Evolutionary conservation across 2,113 vertebrate species (phyloP), one percentile per base, ranked within the genome.

Genomic region (Collichthys lucidus): DNA sequence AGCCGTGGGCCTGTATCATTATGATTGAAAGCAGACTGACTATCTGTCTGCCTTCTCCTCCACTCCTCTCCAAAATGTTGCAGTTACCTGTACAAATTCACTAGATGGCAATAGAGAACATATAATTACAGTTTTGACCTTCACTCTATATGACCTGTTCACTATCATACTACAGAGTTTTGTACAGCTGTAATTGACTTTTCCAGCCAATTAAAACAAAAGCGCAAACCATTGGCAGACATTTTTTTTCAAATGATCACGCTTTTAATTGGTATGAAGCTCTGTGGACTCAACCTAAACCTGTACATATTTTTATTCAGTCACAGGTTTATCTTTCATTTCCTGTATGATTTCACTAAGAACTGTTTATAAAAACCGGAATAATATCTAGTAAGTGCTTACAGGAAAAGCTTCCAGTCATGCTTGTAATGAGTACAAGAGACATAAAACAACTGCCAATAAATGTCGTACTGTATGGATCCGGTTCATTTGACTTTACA

Each of bases 61-160:
- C 22, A 44, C 20, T 26, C 26, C 26, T 26, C 26, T 26, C 26
- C 11, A 4, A 8, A 44, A 31, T 15, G 11, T 26, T 60, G 42
- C 26, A n/a, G 42, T 75, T 78, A 60, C 53, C 57, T 56, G 53
- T 75, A 9, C 2, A 63, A 11, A 71, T 3, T 74, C 91, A 87
- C 91, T 91, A 92, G 93, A 88, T 91, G 90, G 92, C 89, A 83
- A 70, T 40, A 88, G 53, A 90, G 86, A 77, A 89, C 74, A 62
- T 17, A 50, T 2, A 83, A 88, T 78, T 20, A 5, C 7, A 35
- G 4, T 11, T 1, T 2, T 62, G 50, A 61, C 10, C 11, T 35
- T 76, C n/a, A 53, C 17, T 52, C 66, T 26, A 10, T 69, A 22
- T 47, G 77, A 70, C 52, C 52, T 74, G 40, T 50, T 56, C 29